Base-by-base conservation (phyloP, 2,888 invertebrate genomes). In the Pristionchus maxplancki region DNA sequence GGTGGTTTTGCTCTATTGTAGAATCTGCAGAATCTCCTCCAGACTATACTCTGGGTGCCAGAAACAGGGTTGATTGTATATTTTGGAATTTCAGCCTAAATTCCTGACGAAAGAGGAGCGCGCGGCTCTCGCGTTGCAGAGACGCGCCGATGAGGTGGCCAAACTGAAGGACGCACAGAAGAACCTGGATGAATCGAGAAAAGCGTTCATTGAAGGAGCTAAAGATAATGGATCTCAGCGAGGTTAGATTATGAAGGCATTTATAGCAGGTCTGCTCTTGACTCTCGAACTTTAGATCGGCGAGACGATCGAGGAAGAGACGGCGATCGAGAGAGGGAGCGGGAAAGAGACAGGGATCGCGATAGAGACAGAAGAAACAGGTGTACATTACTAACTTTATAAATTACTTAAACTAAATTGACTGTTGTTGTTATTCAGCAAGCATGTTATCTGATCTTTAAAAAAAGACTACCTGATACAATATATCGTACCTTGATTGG, bases 101-200 rank as follows among this genome's bases (percentile, higher is more conserved):
- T 99, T 99, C 95, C 95, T 99, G 62, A 97, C 98, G 0, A 99
- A 98, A 96, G 98, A 98, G 95, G 97, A 99, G 95, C 96, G 99
- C 93, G 97, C 97, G 0, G 97, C 97, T 0, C 96, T 98, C 93
- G 99, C 99, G 0, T 94, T 99, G 28, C 97, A 97, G 94, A 96
- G 97, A 86, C 96, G 99, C 0, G 97, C 97, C 94, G 97, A 97
- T 94, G 97, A 98, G 95, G 95, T 98, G 0, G 97, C 96, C 28
- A 96, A 97, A 91, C 96, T 97, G 91, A 97, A 97, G 88, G 96
- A 96, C 82, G 96, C 96, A 91, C 97, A 97, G 2, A 96, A 97
- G 90, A 96, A 97, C 92, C 96, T 96, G 92, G 96, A 94, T 87
- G 93, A 96, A 91, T 96, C 96, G 89, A 96, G 96, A 50, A 95